phyloP scores from a whole-genome alignment of 2,888 invertebrate genomes.

The Drosophila sordidula region DNA sequence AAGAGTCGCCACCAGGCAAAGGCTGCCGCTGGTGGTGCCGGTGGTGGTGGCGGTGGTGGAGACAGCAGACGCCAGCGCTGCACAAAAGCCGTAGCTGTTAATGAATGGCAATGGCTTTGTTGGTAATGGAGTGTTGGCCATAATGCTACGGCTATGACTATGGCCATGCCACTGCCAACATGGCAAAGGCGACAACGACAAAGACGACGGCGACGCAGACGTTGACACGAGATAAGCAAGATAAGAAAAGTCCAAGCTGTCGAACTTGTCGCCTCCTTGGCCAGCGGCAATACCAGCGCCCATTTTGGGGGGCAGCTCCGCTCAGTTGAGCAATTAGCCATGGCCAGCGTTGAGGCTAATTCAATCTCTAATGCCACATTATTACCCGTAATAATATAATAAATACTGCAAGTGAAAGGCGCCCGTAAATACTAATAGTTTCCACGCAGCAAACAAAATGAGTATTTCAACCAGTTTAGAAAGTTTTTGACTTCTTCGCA shows the following conservation, averaged over 20 bases:
- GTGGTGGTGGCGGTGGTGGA: not conserved
- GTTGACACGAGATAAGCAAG: conserved; percentile 70
- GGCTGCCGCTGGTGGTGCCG: not conserved
- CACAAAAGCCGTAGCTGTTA: conserved; percentile 71
- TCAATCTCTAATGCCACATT: conserved; percentile 20
- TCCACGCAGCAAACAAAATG: not conserved
- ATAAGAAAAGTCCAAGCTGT: conserved; percentile 54
- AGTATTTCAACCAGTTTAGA: not conserved
- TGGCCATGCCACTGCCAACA: conserved; percentile 20
- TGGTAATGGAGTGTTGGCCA: conserved; percentile 76
- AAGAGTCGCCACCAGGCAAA: conserved; percentile 14
- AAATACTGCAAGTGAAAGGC: conserved; percentile 36
- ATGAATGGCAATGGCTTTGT: conserved; percentile 76
- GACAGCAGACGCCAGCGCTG: conserved; percentile 16
- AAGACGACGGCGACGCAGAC: conserved; percentile 30
- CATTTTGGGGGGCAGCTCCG: conserved; percentile 8
- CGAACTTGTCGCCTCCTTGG: conserved; percentile 19
- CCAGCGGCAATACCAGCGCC: conserved; percentile 11
- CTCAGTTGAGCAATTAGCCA: conserved; percentile 45
- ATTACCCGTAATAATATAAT: conserved; percentile 32
- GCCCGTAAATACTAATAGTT: conserved; percentile 3
- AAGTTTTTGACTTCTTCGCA: not conserved
- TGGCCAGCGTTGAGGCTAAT: conserved; percentile 23
- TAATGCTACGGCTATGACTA: conserved; percentile 44
- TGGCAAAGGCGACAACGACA: conserved; percentile 46